These are phyloP conservation scores for Porites evermanni DNA, from an alignment of 92 coral and sea anemone species.

Conservation along the genomic window DNA sequence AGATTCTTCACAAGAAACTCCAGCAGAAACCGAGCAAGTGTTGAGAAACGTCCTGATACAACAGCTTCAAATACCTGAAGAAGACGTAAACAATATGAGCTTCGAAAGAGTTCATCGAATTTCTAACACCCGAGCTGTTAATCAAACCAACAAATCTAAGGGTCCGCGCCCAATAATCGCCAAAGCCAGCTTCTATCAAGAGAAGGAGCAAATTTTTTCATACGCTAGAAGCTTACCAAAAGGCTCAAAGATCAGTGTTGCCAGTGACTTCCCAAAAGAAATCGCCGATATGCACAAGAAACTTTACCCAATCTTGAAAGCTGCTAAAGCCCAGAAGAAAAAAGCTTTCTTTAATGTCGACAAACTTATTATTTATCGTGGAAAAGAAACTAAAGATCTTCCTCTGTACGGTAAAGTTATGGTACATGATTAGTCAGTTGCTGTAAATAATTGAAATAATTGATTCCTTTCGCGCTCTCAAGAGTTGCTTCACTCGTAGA, in stretches of 20 bases:
- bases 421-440: no score
- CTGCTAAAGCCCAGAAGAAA: background rate
- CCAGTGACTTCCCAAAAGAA: conserved; percentile 10
- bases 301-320: conserved; percentile 15
- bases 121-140: background rate
- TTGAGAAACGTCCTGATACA: background rate
- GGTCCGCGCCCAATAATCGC: background rate
- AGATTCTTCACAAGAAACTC: background rate
- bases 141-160: background rate
- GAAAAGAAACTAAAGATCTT: background rate
- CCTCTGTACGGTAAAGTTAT: background rate
- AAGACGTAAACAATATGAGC: conserved; percentile 20
- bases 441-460: no score
- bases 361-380: background rate
- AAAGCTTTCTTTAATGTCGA: background rate
- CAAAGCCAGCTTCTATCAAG: background rate
- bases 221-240: background rate
- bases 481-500: no score
- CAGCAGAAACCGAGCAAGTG: background rate
- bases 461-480: no score
- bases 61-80: conserved; percentile 9
- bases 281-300: conserved; percentile 1
- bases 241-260: background rate
- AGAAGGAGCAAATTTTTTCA: background rate
- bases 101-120: conserved; percentile 40